phyloP scores from a whole-genome alignment of 2,888 invertebrate species.

The Xanthia togata region DNA sequence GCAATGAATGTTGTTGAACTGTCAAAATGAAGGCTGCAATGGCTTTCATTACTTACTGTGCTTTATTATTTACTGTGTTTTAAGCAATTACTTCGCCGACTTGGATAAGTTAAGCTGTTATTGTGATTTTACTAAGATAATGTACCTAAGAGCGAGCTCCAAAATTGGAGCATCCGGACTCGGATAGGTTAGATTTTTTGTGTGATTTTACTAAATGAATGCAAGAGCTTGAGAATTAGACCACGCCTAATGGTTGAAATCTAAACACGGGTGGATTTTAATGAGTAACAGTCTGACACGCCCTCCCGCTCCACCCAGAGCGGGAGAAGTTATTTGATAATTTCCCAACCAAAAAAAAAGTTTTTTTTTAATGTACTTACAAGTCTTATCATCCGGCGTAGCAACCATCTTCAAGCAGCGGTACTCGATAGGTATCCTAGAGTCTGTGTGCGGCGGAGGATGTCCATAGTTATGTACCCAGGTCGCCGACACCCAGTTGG shows the following conservation, averaged over 20 bases:
- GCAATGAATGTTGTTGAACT: too few species aligned
- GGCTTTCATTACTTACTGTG: too few species aligned
- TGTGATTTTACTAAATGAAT: neutral
- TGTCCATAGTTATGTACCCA: slow-evolving; percentile 87
- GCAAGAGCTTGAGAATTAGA: neutral
- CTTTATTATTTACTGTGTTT: too few species aligned
- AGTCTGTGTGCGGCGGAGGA: slow-evolving; percentile 84
- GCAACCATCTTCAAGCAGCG: slow-evolving; percentile 87
- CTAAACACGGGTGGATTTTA: too few species aligned
- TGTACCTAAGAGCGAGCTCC: neutral
- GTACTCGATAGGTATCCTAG: slow-evolving; percentile 83
- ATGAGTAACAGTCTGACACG: too few species aligned
- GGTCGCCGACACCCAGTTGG: slow-evolving; percentile 84
- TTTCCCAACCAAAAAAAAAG: too few species aligned
- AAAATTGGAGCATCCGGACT: neutral
- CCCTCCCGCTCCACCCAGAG: too few species aligned
- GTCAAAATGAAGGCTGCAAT: too few species aligned
- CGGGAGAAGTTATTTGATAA: too few species aligned
- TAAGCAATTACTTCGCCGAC: too few species aligned
- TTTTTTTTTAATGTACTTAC: slow-evolving; percentile 73
- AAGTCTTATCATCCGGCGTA: slow-evolving; percentile 86
- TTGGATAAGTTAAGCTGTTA: too few species aligned
- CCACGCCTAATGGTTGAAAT: too few species aligned
- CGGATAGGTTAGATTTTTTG: neutral
- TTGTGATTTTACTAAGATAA: neutral